A percentile compares a stretch with the other conserved stretches of the same genome.
These are phyloP conservation scores for Synanthedon tipuliformis DNA, from an alignment of 2,888 invertebrate species.

Conservation along the genomic window DNA sequence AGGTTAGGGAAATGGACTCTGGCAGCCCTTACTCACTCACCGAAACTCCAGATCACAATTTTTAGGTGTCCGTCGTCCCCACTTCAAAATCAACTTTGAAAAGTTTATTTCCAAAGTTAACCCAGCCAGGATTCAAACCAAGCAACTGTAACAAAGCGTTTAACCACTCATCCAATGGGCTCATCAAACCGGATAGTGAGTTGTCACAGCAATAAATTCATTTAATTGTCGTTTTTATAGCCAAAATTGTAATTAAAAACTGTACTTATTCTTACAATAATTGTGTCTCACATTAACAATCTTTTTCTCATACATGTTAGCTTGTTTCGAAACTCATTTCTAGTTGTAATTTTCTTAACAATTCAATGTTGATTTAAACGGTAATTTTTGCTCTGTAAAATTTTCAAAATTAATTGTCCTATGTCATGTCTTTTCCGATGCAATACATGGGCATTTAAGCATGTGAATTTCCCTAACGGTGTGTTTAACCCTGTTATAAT, in stretches of 20 bases:
- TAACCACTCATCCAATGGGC: too few species aligned
- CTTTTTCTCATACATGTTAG: too few species aligned
- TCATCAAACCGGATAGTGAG: conserved; percentile 5
- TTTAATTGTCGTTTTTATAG: conserved; percentile 27
- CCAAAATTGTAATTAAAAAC: conserved; percentile 12
- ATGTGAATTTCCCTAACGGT: conserved; percentile 59
- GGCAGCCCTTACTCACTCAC: too few species aligned
- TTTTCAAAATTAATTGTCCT: conserved; percentile 51
- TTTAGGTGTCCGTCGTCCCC: too few species aligned
- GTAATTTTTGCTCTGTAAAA: conserved; percentile 18
- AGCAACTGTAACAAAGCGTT: too few species aligned
- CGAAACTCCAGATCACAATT: too few species aligned
- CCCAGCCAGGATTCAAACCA: too few species aligned
- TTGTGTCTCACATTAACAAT: too few species aligned
- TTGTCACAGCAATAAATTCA: conserved; percentile 12
- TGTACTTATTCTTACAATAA: background rate
- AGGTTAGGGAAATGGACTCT: too few species aligned
- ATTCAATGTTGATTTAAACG: conserved; percentile 14
- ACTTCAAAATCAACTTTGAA: too few species aligned
- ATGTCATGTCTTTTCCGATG: conserved; percentile 45
- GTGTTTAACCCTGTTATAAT: conserved; percentile 61
- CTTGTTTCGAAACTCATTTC: conserved; percentile 2
- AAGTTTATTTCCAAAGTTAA: too few species aligned
- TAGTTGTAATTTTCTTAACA: conserved; percentile 20
- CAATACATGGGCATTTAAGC: conserved; percentile 51